Evolutionary conservation across 2,797 vertebrate species (phyloP).

Genomic region (Sarcoramphus papa): DNA sequence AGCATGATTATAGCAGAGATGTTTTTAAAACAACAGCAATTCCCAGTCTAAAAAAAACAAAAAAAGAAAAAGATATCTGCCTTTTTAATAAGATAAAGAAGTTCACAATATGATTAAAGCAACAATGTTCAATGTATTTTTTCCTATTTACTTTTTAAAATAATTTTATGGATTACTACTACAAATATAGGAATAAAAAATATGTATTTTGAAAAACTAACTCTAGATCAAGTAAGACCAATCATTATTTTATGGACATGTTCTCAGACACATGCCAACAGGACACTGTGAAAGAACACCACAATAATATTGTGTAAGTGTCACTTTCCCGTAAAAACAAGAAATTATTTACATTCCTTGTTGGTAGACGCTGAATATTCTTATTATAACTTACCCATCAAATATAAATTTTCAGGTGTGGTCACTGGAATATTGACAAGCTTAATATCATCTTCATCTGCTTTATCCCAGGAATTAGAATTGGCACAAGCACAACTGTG

Average conservation of each 20-base stretch:
- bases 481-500: constrained; percentile 87
- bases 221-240: background rate
- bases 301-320: background rate
- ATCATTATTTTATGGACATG: background rate
- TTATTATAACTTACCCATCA: constrained; percentile 84
- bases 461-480: constrained; percentile 87
- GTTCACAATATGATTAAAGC: background rate
- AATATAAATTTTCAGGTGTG: constrained; percentile 95
- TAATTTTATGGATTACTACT: background rate
- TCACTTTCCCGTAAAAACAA: background rate
- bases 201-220: background rate
- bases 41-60: background rate
- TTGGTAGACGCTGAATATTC: background rate
- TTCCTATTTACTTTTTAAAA: background rate
- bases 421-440: constrained; percentile 88
- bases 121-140: background rate
- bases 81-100: background rate
- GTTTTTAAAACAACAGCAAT: background rate
- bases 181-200: background rate
- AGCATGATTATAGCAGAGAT: background rate
- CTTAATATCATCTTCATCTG: constrained; percentile 82
- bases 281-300: background rate
- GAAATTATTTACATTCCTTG: background rate
- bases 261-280: background rate
- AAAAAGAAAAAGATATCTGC: background rate